Evolutionary conservation across 2,888 invertebrate genomes (phyloP), one percentile per base, ranked within the genome.

Genomic region (Spilosoma lubricipeda): DNA sequence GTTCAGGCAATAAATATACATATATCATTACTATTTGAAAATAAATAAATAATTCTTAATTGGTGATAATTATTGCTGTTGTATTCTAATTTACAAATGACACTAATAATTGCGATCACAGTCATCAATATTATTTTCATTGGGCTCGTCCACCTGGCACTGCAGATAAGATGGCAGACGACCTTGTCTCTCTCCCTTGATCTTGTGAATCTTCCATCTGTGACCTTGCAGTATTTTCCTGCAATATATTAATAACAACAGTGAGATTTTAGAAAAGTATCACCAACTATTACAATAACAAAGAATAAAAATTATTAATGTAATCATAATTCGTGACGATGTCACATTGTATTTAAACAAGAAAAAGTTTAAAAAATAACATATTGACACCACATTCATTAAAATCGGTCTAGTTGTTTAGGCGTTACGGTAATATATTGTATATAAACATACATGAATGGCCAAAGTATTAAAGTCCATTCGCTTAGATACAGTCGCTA

Each of bases 181-280:
- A 2, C 95, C 95, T 68, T 92, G 92, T 74, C 93, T 87, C 72
- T 93, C 94, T 0, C 93, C 91, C 88, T 93, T 94, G 52, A 95
- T 91, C 83, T 95, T 95, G 81, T 95, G 95, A 71, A 95, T 91
- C 80, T 95, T 95, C 89, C 87, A 91, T 77, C 91, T 88, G 79
- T 95, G 95, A 0, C 94, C 95, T 89, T 93, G 93, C 75, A 95
- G 85, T 84, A 95, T 95, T 91, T 95, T 95, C 80, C 95, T 95
- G 88, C 23, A 92, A 91, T 11, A 33, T 3, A 48, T 33, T 9
- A 65, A 11, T 33, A 36, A 48, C 42, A 45, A 39, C 30, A 13
- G 63, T 13, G 15, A 45, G 18, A 18, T 45, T 45, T 45, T 18
- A 15, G 45, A 18, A 15, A 45, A 15, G 15, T 15, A 45, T 3